A percentile compares a stretch with the other conserved stretches of the same genome.
Evolutionary conservation across 2,797 vertebrate species (phyloP).

Genomic region (Momotus momota): DNA sequence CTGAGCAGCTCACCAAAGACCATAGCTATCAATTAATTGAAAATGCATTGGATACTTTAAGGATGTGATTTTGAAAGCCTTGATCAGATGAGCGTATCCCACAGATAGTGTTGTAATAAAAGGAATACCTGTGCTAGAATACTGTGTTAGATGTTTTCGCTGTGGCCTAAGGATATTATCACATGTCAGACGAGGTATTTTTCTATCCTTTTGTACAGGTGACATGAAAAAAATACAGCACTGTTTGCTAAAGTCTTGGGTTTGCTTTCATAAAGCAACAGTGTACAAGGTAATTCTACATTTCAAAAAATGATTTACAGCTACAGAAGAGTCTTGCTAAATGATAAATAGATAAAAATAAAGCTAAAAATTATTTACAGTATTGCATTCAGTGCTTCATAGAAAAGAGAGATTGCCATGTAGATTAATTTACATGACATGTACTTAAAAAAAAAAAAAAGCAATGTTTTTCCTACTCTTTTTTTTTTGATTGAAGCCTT

Average conservation of each 20-base stretch:
- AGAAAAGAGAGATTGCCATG: neutral
- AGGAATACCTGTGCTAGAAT: neutral
- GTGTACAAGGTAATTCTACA: neutral
- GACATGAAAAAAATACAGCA: neutral
- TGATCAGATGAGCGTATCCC: neutral
- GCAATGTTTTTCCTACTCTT: neutral
- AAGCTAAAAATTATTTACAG: neutral
- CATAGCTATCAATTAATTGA: neutral
- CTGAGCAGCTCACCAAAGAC: conserved; percentile 37
- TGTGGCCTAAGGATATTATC: neutral
- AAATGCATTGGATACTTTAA: neutral
- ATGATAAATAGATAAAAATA: neutral
- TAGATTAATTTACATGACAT: neutral
- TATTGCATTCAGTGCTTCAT: neutral
- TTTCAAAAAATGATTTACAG: neutral
- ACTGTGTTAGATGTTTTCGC: neutral
- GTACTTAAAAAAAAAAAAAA: neutral
- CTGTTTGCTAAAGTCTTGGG: neutral
- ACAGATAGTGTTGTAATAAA: neutral
- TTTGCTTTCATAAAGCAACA: neutral
- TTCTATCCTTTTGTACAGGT: neutral
- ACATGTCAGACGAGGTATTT: neutral
- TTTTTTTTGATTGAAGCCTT: neutral
- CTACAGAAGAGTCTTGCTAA: neutral
- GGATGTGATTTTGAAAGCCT: conserved; percentile 13